Percentiles rank a stretch among this genome's conserved stretches.
Evolutionary conservation across 2,113 vertebrate species (phyloP).

Genomic region (Microtus richardsoni): DNA sequence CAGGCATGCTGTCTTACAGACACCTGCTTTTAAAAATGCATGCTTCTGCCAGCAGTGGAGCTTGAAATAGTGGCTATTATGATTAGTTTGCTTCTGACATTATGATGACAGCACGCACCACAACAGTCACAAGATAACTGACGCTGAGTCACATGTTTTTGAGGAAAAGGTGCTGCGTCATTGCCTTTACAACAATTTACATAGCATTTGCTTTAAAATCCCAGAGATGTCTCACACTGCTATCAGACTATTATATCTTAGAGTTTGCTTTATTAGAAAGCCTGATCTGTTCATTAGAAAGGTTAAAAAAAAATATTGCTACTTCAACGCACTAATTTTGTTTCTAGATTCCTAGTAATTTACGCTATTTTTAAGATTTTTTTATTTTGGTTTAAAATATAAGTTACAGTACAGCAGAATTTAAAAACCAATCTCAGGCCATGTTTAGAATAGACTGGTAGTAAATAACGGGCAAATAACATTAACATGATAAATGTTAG

Average conservation of each 20-base stretch:
- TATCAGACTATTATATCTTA: neutral
- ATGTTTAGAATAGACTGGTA: neutral
- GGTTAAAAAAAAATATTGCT: neutral
- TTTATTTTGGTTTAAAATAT: conserved; percentile 27
- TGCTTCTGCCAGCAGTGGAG: neutral
- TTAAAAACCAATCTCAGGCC: neutral
- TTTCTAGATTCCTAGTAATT: neutral
- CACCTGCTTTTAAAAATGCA: no score
- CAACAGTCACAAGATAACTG: conserved; percentile 3
- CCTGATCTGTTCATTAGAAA: neutral
- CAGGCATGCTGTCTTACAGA: rapidly evolving
- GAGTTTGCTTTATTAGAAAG: neutral
- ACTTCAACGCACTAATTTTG: neutral
- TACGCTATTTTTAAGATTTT: neutral
- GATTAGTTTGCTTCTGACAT: neutral
- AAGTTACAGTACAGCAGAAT: neutral
- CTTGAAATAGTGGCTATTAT: neutral
- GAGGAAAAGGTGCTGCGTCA: neutral
- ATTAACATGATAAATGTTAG: neutral
- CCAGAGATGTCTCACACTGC: neutral
- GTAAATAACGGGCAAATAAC: neutral
- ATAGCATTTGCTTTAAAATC: conserved; percentile 23
- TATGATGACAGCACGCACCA: neutral
- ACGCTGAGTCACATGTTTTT: neutral
- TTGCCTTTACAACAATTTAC: conserved; percentile 47